These are phyloP conservation scores for Neolamprologus sp. DNA, from an alignment of 2,113 vertebrate genomes.

Conservation along the genomic window DNA sequence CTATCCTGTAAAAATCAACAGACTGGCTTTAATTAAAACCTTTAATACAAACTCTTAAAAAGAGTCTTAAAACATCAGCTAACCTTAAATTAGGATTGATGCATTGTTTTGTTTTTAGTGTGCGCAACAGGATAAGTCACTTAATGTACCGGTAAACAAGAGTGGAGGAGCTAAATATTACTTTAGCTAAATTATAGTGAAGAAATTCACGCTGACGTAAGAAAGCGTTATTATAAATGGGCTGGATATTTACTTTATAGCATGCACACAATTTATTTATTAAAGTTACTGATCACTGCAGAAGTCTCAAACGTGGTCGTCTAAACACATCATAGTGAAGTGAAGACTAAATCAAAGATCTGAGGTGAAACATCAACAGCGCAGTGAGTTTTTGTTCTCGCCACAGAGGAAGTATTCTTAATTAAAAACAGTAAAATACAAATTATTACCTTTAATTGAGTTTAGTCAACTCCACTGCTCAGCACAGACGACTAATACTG, in stretches of 20 bases:
- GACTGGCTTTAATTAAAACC: background rate
- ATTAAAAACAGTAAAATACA: too few relatives aligned
- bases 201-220: accelerated
- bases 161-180: background rate
- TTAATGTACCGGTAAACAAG: background rate
- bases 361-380: background rate
- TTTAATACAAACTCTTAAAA: background rate
- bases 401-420: background rate
- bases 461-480: background rate
- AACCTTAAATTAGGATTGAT: background rate
- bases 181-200: background rate
- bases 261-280: background rate
- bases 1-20: background rate
- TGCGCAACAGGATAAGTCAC: accelerated
- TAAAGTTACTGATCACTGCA: background rate
- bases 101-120: background rate
- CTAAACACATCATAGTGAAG: background rate
- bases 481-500: background rate
- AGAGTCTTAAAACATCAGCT: background rate
- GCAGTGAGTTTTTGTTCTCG: accelerated
- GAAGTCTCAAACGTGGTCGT: background rate
- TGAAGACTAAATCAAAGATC: background rate
- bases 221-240: accelerated
- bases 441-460: background rate
- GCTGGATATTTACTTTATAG: background rate